Evolutionary conservation across 2,888 invertebrate genomes (phyloP), one percentile per base, ranked within the genome.

Genomic region (Diogma glabrata): DNA sequence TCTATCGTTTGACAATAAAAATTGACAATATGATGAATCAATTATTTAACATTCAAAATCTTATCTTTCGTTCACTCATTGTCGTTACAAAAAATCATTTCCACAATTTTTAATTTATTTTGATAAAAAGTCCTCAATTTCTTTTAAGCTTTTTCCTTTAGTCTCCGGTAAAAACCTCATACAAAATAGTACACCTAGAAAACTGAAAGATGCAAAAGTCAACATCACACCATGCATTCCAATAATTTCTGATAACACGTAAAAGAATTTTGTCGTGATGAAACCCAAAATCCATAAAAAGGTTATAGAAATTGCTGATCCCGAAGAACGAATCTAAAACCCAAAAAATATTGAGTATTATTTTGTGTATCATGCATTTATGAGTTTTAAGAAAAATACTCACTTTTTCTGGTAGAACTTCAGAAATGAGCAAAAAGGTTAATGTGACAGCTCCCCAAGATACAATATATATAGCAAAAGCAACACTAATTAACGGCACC

Each of bases 31-130:
- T n/a, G n/a, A n/a, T n/a, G n/a, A n/a, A n/a, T n/a, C n/a, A n/a
- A n/a, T n/a, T n/a, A n/a, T n/a, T n/a, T n/a, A n/a, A n/a, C n/a
- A n/a, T n/a, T n/a, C n/a, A n/a, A n/a, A n/a, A n/a, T n/a, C n/a
- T n/a, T n/a, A n/a, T n/a, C n/a, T n/a, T n/a, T n/a, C n/a, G n/a
- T n/a, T n/a, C n/a, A n/a, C n/a, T n/a, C n/a, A n/a, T n/a, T n/a
- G n/a, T n/a, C n/a, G n/a, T n/a, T n/a, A n/a, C n/a, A n/a, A n/a
- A n/a, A n/a, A n/a, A n/a, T n/a, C n/a, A n/a, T n/a, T n/a, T n/a
- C n/a, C n/a, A n/a, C n/a, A n/a, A n/a, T n/a, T n/a, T n/a, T n/a
- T 69, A 69, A 50, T 63, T 68, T 4, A 65, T 56, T 33, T 69
- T 61, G 7, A 63, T 38, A 38, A 38, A 12, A 38, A 12, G 20